These are phyloP conservation scores for Cactoblastis cactorum DNA, from an alignment of 2,888 invertebrate species.

Conservation along the genomic window DNA sequence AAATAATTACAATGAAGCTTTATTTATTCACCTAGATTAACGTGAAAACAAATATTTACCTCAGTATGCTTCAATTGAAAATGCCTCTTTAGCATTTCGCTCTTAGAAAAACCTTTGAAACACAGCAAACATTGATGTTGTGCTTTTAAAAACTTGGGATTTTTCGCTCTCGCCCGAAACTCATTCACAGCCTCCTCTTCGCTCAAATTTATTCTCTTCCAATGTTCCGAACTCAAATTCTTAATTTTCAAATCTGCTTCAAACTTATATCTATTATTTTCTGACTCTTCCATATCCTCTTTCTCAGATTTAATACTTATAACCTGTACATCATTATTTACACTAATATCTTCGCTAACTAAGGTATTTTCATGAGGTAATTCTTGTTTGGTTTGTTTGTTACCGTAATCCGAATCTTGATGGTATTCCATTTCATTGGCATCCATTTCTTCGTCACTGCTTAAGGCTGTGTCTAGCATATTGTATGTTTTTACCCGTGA, in stretches of 20 bases:
- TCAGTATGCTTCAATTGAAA: conserved; percentile 47
- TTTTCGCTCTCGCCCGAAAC: conserved; percentile 43
- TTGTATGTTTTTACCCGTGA: conserved; percentile 18
- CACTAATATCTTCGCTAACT: background rate
- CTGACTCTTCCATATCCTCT: background rate
- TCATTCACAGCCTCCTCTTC: conserved; percentile 59
- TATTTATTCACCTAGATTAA: too few species aligned
- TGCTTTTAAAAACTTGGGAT: conserved; percentile 45
- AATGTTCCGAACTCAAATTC: conserved; percentile 32
- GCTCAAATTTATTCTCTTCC: conserved; percentile 47
- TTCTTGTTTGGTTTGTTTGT: background rate
- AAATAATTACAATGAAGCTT: too few species aligned
- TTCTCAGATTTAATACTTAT: conserved; percentile 2
- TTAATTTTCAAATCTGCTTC: conserved; percentile 19
- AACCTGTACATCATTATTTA: background rate
- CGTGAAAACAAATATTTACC: conserved; percentile 38
- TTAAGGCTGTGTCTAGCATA: background rate
- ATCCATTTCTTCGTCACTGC: background rate
- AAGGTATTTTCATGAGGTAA: background rate
- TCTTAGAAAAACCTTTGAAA: conserved; percentile 60
- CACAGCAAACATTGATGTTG: conserved; percentile 56
- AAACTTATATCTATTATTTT: conserved; percentile 18
- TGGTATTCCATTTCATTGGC: background rate
- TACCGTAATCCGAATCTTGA: background rate
- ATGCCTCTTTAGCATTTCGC: conserved; percentile 57